phyloP scores from a whole-genome alignment of 2,888 invertebrate genomes.

The Lasius platythorax region DNA sequence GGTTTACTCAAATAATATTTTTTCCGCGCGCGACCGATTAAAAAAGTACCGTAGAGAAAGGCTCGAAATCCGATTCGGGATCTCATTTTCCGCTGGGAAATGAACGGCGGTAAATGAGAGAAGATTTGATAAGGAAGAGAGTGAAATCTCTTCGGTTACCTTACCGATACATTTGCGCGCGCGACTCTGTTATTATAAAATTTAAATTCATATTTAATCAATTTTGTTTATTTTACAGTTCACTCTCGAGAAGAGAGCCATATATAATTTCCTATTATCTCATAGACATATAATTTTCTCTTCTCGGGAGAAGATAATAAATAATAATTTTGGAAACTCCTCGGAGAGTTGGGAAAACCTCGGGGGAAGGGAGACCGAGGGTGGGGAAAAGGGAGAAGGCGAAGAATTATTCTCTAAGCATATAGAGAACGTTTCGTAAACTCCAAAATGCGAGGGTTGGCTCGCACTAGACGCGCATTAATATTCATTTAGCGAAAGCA shows the following conservation, averaged over 20 bases:
- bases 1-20: constrained; percentile 39
- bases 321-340: constrained; percentile 1
- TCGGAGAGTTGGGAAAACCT: background rate
- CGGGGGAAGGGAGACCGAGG: background rate
- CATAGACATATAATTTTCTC: background rate
- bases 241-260: background rate
- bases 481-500: constrained; percentile 80
- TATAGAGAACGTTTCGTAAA: constrained; percentile 5
- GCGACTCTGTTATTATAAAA: background rate
- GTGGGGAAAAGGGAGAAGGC: background rate
- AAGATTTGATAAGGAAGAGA: constrained; percentile 41
- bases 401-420: background rate
- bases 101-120: constrained; percentile 36
- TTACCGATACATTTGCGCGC: background rate
- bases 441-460: constrained; percentile 32
- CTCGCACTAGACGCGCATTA: constrained; percentile 72
- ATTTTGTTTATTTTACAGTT: background rate
- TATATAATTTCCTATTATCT: background rate
- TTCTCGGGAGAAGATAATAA: background rate
- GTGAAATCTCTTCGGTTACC: constrained; percentile 21
- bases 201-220: background rate
- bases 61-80: constrained; percentile 35
- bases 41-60: constrained; percentile 27
- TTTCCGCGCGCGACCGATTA: constrained; percentile 34
- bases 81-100: constrained; percentile 48